A percentile compares a stretch with the other conserved stretches of the same genome.
phyloP scores from a whole-genome alignment of 2,797 vertebrate genomes.

The Hozukius guyotensis region DNA sequence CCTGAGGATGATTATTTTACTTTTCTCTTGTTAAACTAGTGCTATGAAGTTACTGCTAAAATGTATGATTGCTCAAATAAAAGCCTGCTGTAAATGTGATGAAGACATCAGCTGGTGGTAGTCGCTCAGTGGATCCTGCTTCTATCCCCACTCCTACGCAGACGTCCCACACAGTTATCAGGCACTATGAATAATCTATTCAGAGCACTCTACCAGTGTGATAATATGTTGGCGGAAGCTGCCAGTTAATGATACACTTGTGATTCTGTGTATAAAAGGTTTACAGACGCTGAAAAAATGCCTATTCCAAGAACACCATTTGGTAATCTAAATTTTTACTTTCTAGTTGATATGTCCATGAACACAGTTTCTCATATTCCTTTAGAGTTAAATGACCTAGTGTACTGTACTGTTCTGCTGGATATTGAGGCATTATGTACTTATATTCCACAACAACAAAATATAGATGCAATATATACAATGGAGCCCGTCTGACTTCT shows the following conservation, averaged over 20 bases:
- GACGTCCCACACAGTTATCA: conserved; percentile 75
- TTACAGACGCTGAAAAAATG: conserved; percentile 39
- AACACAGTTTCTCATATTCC: background rate
- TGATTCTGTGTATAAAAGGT: conserved; percentile 58
- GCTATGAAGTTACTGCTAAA: conserved; percentile 4
- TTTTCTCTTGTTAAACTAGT: background rate
- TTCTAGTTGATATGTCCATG: background rate
- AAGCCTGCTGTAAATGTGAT: conserved; percentile 52
- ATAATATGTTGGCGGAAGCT: conserved; percentile 66
- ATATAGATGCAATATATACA: background rate
- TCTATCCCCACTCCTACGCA: conserved; percentile 67
- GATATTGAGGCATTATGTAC: background rate
- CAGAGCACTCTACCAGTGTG: conserved; percentile 63
- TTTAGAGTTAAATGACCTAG: background rate
- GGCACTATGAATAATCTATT: conserved; percentile 75
- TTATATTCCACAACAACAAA: background rate
- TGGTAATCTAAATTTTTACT: conserved; percentile 15
- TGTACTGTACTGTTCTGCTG: background rate
- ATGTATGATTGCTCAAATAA: conserved; percentile 38
- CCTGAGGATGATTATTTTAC: background rate
- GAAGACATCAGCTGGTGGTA: conserved; percentile 55
- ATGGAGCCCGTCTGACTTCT: background rate
- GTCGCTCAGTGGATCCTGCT: conserved; percentile 53
- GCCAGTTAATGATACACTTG: conserved; percentile 70
- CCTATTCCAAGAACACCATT: conserved; percentile 4